A percentile compares a stretch with the other conserved stretches of the same genome.
Evolutionary conservation across 2,113 vertebrate species (phyloP).

Genomic region (Melanerpes formicivorus): DNA sequence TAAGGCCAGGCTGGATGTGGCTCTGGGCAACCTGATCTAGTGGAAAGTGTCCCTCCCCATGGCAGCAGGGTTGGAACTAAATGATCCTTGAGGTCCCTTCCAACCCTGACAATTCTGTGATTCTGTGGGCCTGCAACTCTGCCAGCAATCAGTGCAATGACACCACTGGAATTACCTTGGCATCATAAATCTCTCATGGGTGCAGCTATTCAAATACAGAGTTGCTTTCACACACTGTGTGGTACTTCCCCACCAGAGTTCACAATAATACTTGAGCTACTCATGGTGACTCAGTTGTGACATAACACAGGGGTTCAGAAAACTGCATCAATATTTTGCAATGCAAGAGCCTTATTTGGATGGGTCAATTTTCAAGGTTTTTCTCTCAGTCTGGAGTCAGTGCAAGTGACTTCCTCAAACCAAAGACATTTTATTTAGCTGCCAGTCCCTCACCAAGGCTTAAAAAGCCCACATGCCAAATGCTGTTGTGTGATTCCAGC

Average conservation of each 20-base stretch:
- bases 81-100: too few relatives aligned
- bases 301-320: not conserved
- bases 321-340: not conserved
- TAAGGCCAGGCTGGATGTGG: too few relatives aligned
- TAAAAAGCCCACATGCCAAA: not conserved
- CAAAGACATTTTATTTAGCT: not conserved
- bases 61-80: too few relatives aligned
- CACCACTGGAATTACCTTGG: not conserved
- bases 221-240: not conserved
- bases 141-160: not conserved
- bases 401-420: not conserved
- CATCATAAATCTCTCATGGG: not conserved
- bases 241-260: not conserved
- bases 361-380: not conserved
- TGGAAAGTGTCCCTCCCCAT: too few relatives aligned
- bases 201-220: not conserved
- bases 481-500: not conserved
- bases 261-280: not conserved
- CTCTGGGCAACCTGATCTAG: too few relatives aligned
- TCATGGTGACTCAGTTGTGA: not conserved
- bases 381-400: not conserved
- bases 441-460: not conserved
- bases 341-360: not conserved
- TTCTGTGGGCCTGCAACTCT: not conserved
- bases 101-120: too few relatives aligned